Percentiles rank a stretch among this genome's conserved stretches.
phyloP scores from a whole-genome alignment of 2,888 invertebrate species.

The Apotomis betuletana region DNA sequence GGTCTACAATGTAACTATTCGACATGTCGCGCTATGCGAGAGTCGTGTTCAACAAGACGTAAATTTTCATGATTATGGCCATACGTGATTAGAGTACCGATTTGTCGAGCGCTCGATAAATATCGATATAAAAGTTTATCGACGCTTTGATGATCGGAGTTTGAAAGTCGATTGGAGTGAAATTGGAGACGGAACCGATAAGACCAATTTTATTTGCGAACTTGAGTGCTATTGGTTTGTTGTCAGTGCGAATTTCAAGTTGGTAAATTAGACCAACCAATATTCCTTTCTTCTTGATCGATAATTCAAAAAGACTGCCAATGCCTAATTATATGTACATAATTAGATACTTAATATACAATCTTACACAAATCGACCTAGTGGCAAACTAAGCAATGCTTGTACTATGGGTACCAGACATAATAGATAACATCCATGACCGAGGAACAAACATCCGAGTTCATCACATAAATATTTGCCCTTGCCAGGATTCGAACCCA shows the following conservation, averaged over 20 bases:
- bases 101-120: conserved; percentile 47
- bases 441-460: too few species aligned
- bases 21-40: conserved; percentile 47
- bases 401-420: too few species aligned
- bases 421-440: too few species aligned
- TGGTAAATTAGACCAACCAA: not conserved
- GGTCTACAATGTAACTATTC: not conserved
- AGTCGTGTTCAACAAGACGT: conserved; percentile 50
- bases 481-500: too few species aligned
- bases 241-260: conserved; percentile 3
- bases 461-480: too few species aligned
- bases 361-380: too few species aligned
- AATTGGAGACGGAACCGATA: not conserved
- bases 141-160: conserved; percentile 24
- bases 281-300: not conserved
- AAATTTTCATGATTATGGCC: conserved; percentile 49
- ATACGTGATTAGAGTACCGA: conserved; percentile 50
- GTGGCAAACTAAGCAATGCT: too few species aligned
- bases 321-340: too few species aligned
- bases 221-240: conserved; percentile 32
- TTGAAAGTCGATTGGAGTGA: conserved; percentile 7
- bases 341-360: too few species aligned
- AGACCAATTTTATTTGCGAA: conserved; percentile 13
- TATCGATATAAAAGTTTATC: conserved; percentile 39
- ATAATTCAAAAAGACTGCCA: too few species aligned